Evolutionary conservation across 2,797 vertebrate species (phyloP), one percentile per base, ranked within the genome.

Genomic region (Brachymystax lenok): DNA sequence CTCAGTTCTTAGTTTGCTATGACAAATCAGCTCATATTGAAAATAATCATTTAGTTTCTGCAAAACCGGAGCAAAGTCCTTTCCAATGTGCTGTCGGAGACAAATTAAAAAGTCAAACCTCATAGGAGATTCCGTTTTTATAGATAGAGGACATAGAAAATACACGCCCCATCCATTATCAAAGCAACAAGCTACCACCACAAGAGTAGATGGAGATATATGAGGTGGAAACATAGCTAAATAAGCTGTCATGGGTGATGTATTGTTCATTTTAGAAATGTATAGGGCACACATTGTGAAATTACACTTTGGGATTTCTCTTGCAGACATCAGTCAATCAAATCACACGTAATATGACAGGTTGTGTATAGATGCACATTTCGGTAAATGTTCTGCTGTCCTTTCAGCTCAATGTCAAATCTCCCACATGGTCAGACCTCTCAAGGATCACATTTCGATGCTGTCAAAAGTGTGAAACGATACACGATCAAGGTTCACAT

Each of bases 161-260:
- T 40, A 40, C 10, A 5, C 87, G 75, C 74, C 78, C 12, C 33
- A 69, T 86, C 73, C 78, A 86, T 88, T 82, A 84, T 73, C 71
- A 80, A 50, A 79, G 56, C 77, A 78, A 82, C 74, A 40, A 40
- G 7, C 6, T 40, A 40, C 84, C 86, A 88, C 84, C 84, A 86
- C 76, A 21, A 5, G 16, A 76, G 73, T 84, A 77, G 77, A 90
- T 90, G 73, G 63, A 88, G 90, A 94, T 83, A 81, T 88, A 93
- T 91, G 86, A 91, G 86, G 81, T 76, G 77, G 77, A 81, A 68
- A 52, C 77, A 51, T 56, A 52, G 75, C 82, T 82, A 78, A 89
- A 90, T 84, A 85, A 89, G 83, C 82, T 84, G 76, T 80, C 81
- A 40, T 54, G 74, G 56, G 79, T 52, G 78, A 30, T 50, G 10